Evolutionary conservation across 2,888 invertebrate species (phyloP), one percentile per base, ranked within the genome.

Genomic region (Allophyes oxyacanthae): DNA sequence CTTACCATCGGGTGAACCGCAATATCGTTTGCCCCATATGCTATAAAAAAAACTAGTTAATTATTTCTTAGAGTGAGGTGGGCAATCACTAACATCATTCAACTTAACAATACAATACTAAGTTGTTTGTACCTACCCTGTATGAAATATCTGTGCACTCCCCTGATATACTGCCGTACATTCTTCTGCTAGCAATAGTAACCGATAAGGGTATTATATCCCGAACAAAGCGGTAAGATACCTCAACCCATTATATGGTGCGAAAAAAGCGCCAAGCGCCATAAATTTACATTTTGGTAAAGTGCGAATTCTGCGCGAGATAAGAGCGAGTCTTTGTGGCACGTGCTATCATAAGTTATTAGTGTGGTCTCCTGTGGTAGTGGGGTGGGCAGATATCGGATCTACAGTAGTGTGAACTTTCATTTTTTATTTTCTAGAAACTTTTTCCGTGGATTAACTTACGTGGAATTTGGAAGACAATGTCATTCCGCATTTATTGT

Each of bases 211-310:
- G 46, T n/a, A n/a, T n/a, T n/a, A n/a, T n/a, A 11, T 41, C 13
- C 37, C 53, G 68, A 61, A 74, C 72, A 72, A 66, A 69, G 72
- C 68, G 46, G 11, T 43, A 30, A 59, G 64, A 69, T 75, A 75
- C 66, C 74, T 62, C 64, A 66, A 77, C 71, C 79, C 77, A 75
- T 79, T 79, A 69, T 66, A 58, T 70, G 63, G 63, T 57, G 67
- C 64, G 68, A 68, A 76, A 77, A 78, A 78, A 82, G 73, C 74
- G 37, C 10, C 11, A 26, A 78, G 75, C 73, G 73, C 76, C 75
- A 83, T 82, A 83, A 84, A 85, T 85, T 84, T 77, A 81, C 80
- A 84, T 85, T 84, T 78, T 72, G 77, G 69, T 79, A 78, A 81
- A 82, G 82, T 81, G 83, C 70, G 77, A 81, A 77, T 70, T 75